Conservation (phyloP, 2,888 invertebrate genomes). For the Hyposoter dolosus region DNA sequence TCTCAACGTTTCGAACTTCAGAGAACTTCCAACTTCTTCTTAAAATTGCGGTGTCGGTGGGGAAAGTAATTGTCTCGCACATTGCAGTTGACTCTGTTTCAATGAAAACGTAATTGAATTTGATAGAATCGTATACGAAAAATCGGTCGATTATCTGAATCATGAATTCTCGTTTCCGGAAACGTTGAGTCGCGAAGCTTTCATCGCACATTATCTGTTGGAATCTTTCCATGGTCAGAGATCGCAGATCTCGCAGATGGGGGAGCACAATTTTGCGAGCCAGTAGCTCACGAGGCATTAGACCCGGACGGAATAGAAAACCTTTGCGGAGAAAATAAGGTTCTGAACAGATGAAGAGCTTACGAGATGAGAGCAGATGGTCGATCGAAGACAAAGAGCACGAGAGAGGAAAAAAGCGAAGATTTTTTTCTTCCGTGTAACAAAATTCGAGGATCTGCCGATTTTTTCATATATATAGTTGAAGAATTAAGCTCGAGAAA, state of each 20-base stretch:
- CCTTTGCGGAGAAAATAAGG: slow-evolving; percentile 30
- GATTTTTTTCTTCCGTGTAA: slow-evolving; percentile 38
- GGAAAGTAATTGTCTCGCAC: neutral
- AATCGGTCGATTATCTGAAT: neutral
- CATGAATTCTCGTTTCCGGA: neutral
- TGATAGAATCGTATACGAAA: neutral
- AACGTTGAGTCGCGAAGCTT: neutral
- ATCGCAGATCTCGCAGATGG: neutral
- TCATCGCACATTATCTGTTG: neutral
- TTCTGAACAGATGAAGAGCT: slow-evolving; percentile 29
- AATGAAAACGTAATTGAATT: neutral
- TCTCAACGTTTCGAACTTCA: too few species aligned
- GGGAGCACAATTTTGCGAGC: neutral
- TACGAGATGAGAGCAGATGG: slow-evolving; percentile 53
- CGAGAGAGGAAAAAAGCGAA: neutral
- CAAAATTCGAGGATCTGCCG: neutral
- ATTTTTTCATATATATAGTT: neutral
- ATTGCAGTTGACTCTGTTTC: neutral
- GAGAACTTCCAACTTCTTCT: too few species aligned
- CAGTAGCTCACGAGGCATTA: neutral
- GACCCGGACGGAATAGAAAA: slow-evolving; percentile 17
- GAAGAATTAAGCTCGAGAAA: neutral
- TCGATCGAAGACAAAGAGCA: slow-evolving; percentile 5
- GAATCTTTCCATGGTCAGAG: neutral
- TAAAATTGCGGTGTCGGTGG: neutral